Evolutionary conservation across 1,140 invertebrate genomes (phyloP), one percentile per base, ranked within the genome.

Genomic region (Pseudoatta argentina): DNA sequence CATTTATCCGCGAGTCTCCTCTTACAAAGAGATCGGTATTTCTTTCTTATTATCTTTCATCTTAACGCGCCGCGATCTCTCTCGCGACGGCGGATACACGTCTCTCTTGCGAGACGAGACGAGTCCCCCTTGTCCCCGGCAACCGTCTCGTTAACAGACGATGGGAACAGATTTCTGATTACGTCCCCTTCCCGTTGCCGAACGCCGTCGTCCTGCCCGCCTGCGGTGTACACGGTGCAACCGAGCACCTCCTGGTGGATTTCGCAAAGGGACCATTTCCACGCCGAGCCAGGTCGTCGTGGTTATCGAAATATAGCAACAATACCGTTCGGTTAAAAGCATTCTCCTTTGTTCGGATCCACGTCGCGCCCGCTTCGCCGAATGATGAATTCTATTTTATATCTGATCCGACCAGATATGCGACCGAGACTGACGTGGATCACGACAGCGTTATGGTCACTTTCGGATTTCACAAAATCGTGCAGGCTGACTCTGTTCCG

Each of bases 161-260:
- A 90, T 87, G 86, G 88, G 75, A 90, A 89, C 34, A 72, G 81
- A 89, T 89, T 79, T 85, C 78, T 61, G 88, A 87, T 89, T 89
- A 61, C 82, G 69, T 87, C 72, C 67, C 24, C 21, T 24, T 30
- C 30, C 55, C 24, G 63, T 24, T 63, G 48, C 81, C 51, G 59
- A 66, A 77, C 75, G 66, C 77, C 39, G 14, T 16, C 34, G 69
- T 27, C 16, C 21, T 21, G 14, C 67, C 21, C 7, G 21, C 6
- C 67, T 21, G 66, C 66, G 57, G 30, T 69, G 63, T 30, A 53
- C 63, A 67, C 48, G 63, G 63, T 69, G 77, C 59, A 66, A 85
- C 63, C 53, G 69, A 89, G 61, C 73, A 89, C 85, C 77, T 86
- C 77, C 72, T 72, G 55, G 78, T 55, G 51, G 44, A 76, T 90